Base-by-base conservation (phyloP, 2,888 invertebrate species). In the Ochropleura plecta region DNA sequence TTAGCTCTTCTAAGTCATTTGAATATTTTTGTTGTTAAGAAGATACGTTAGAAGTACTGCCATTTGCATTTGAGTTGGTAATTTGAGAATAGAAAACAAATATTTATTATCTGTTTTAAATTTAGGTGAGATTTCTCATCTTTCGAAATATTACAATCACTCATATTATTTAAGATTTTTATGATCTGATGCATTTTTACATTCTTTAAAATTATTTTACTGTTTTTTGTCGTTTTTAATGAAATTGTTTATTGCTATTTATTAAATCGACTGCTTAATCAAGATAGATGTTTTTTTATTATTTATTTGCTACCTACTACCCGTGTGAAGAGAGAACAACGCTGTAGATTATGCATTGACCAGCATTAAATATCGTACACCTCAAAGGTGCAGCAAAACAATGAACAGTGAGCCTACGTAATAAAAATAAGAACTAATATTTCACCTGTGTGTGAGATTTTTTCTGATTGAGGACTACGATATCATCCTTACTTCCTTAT, bases 171-270 rank as follows among this genome's bases (percentile, higher is more conserved):
- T 60, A 53, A 42, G 49, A 49, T 49, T 82, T 65, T 51, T 44
- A 66, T 10, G 83, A 78, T 79, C 79, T 83, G 71, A 63, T 81
- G 40, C 40, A 66, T 55, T 66, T 78, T 63, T 53, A 46, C 9
- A 46, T 59, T 46, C 9, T 62, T 65, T 40, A 10, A 55, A 57
- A 59, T 18, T n/a, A n/a, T 63, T 55, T 42, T 51, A 40, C 18
- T 18, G 18, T 44, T 20, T 74, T 20, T n/a, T 51, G 40, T 55
- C 30, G 63, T 55, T 5, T 42, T 40, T 69, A 51, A 30, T 76
- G 48, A 59, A 76, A 79, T 53, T 62, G 60, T 78, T 65, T 62
- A 20, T 80, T 80, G 66, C 66, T 79, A 60, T 65, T 68, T 68
- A 68, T 69, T 78, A 78, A 71, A 71, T 57, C 40, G 49, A 70